A percentile compares a stretch with the other conserved stretches of the same genome.
Conservation (phyloP, 2,888 invertebrate genomes). For the Acanthopleura granulata region DNA sequence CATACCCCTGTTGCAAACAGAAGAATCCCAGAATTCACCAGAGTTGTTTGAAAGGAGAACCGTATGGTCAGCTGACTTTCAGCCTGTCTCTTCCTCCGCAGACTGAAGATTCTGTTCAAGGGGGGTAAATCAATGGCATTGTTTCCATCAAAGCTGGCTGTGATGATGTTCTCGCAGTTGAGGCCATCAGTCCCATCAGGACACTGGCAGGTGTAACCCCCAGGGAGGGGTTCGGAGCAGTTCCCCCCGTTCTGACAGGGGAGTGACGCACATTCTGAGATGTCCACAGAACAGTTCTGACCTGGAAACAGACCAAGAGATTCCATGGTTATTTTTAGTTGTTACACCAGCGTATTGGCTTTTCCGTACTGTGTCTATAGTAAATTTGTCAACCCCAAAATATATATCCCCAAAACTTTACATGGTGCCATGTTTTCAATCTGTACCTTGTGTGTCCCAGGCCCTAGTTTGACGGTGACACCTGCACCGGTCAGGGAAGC, state of each 20-base stretch:
- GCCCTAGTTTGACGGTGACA: no score
- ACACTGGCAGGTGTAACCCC: slow-evolving; percentile 53
- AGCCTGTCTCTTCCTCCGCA: slow-evolving; percentile 13
- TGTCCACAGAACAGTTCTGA: slow-evolving; percentile 66
- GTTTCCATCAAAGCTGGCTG: slow-evolving; percentile 55
- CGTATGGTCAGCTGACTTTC: neutral
- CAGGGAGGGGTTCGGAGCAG: slow-evolving; percentile 90
- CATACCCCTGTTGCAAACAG: slow-evolving; percentile 53
- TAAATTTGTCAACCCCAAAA: no score
- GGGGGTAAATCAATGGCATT: slow-evolving; percentile 39
- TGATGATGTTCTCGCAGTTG: slow-evolving; percentile 48
- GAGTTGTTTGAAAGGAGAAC: slow-evolving; percentile 49
- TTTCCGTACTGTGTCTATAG: no score
- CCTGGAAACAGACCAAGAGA: neutral
- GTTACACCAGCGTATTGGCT: no score
- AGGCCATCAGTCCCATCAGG: slow-evolving; percentile 47
- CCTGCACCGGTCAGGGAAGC: no score
- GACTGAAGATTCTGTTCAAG: slow-evolving; percentile 12
- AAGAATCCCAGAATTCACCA: slow-evolving; percentile 44
- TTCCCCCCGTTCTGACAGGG: slow-evolving; percentile 94
- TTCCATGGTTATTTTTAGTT: no score
- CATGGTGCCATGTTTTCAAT: no score
- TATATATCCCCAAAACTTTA: no score
- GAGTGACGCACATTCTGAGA: slow-evolving; percentile 81
- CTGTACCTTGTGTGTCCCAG: no score